Evolutionary conservation across 2,113 vertebrate genomes (phyloP).

Genomic region (Centropus unirufus): DNA sequence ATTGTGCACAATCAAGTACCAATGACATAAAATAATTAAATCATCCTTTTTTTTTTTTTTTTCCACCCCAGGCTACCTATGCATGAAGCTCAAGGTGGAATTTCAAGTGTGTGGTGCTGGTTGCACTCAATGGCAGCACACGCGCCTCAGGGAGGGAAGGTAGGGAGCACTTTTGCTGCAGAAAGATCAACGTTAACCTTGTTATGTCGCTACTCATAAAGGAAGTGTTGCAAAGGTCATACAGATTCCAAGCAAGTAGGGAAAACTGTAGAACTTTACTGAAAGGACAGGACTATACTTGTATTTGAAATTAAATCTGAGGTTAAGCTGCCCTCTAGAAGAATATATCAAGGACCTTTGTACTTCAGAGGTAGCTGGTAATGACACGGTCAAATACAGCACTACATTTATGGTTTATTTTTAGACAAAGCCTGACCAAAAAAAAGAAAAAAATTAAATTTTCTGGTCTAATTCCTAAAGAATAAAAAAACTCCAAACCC

Average conservation of each 20-base stretch:
- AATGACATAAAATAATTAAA: background rate
- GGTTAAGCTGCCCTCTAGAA: slow-evolving; percentile 1
- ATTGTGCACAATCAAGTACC: background rate
- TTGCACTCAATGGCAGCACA: background rate
- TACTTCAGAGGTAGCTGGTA: background rate
- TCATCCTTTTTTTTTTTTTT: background rate
- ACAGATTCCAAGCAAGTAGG: background rate
- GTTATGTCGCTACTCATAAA: background rate
- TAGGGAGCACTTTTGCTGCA: background rate
- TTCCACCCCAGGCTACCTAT: background rate
- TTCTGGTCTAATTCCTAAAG: background rate
- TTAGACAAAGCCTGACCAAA: background rate
- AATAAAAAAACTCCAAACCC: background rate
- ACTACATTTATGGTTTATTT: background rate
- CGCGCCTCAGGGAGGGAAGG: background rate
- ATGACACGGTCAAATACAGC: background rate
- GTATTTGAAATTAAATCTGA: slow-evolving; percentile 41
- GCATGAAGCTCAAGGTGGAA: background rate
- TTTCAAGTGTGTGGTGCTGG: background rate
- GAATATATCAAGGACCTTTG: background rate
- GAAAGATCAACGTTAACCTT: slow-evolving; percentile 29
- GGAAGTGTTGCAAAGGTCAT: background rate
- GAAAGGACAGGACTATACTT: background rate
- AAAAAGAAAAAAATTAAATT: background rate
- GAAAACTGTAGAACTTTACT: slow-evolving; percentile 25